Conservation (phyloP, 2,888 invertebrate genomes). For the Gandaritis pyraliata region DNA sequence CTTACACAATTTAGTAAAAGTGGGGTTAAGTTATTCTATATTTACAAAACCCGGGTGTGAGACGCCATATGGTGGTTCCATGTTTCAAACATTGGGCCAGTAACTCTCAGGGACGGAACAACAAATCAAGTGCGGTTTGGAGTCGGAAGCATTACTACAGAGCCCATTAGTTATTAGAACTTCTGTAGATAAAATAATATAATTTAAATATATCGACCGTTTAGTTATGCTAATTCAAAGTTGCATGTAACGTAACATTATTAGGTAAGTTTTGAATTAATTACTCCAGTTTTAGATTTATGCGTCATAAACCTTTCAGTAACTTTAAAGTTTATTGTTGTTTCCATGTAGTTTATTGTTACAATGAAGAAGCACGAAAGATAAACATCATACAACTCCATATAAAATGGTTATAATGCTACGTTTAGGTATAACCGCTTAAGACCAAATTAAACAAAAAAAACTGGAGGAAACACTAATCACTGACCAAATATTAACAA, state of each 20-base stretch:
- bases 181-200: conserved; percentile 47
- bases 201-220: conserved; percentile 44
- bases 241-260: conserved; percentile 37
- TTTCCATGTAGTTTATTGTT: conserved; percentile 8
- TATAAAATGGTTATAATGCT: background rate
- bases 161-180: conserved; percentile 69
- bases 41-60: conserved; percentile 55
- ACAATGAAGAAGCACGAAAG: conserved; percentile 1
- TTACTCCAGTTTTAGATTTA: conserved; percentile 40
- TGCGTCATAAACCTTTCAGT: conserved; percentile 28
- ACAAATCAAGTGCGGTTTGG: conserved; percentile 80
- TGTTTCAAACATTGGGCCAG: conserved; percentile 64
- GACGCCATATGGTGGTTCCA: conserved; percentile 69
- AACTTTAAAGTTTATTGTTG: conserved; percentile 27
- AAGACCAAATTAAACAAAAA: background rate
- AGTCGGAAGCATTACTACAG: conserved; percentile 75
- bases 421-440: background rate
- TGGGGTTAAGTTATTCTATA: conserved; percentile 55
- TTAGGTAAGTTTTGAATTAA: conserved; percentile 37
- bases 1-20: background rate
- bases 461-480: background rate
- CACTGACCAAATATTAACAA: background rate
- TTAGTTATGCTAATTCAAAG: conserved; percentile 42
- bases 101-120: conserved; percentile 74
- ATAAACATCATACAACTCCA: background rate